These are phyloP conservation scores for Phalangium opilio DNA, from an alignment of 2,888 invertebrate genomes.

Conservation along the genomic window DNA sequence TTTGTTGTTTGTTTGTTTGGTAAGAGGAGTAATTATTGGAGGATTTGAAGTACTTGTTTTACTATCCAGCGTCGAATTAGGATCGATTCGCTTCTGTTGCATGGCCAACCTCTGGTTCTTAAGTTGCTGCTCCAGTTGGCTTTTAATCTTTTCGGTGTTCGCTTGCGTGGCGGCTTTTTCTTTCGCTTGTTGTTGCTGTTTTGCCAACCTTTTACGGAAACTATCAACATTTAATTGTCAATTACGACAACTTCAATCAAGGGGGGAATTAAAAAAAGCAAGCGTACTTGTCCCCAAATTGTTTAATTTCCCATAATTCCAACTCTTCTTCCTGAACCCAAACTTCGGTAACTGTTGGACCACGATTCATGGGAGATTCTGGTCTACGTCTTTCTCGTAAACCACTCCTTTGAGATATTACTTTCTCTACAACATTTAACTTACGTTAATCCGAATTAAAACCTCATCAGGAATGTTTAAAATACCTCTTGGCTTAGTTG, in stretches of 20 bases:
- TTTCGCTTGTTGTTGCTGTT: conserved; percentile 30
- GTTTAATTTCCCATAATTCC: conserved; percentile 91
- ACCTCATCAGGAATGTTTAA: too few relatives aligned
- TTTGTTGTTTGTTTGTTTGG: conserved; percentile 1
- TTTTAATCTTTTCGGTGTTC: conserved; percentile 37
- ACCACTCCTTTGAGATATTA: conserved; percentile 76
- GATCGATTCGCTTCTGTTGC: conserved; percentile 54
- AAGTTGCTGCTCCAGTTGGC: conserved; percentile 75
- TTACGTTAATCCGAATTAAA: too few relatives aligned
- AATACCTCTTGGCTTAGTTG: conserved; percentile 74
- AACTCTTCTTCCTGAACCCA: conserved; percentile 94
- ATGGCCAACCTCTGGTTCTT: conserved; percentile 73
- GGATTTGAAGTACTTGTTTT: too few relatives aligned
- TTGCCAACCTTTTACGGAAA: conserved; percentile 26
- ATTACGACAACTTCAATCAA: not conserved
- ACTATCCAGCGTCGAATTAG: too few relatives aligned
- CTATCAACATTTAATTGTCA: too few relatives aligned
- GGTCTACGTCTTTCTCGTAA: conserved; percentile 79
- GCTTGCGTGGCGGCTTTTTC: conserved; percentile 26
- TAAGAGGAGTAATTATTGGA: not conserved
- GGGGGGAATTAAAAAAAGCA: not conserved
- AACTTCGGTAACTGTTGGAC: conserved; percentile 81
- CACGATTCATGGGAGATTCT: conserved; percentile 83
- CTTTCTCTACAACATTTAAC: conserved; percentile 52
- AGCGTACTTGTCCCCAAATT: conserved; percentile 61